Evolutionary conservation across 2,888 invertebrate genomes (phyloP).

Genomic region (Acrobasis consociella): DNA sequence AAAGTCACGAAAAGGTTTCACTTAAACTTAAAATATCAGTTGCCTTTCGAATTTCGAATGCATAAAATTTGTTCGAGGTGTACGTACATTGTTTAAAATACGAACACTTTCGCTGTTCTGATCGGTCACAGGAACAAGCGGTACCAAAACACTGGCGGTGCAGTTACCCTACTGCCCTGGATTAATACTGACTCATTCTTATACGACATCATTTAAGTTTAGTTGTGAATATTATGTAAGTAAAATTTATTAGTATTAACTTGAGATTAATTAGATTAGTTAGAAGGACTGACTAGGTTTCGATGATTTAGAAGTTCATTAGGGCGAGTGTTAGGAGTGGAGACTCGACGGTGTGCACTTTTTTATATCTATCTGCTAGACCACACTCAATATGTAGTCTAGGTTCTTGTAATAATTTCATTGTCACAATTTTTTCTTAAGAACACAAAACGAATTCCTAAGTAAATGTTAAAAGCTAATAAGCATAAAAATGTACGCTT

Average conservation of each 20-base stretch:
- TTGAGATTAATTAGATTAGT: too few species aligned
- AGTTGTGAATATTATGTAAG: neutral
- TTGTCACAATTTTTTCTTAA: neutral
- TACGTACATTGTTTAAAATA: conserved; percentile 1
- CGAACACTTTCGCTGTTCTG: conserved; percentile 4
- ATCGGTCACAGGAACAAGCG: conserved; percentile 11
- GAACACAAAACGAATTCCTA: neutral
- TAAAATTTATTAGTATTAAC: too few species aligned
- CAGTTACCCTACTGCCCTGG: conserved; percentile 11
- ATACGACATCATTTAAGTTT: neutral
- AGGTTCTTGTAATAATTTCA: neutral
- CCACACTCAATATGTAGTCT: neutral
- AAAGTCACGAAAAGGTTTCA: neutral
- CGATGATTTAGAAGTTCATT: too few species aligned
- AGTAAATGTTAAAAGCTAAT: conserved; percentile 14
- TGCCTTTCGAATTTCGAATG: neutral
- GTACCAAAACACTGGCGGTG: conserved; percentile 2
- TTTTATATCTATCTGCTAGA: too few species aligned
- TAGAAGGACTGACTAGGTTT: too few species aligned
- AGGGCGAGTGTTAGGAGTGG: too few species aligned
- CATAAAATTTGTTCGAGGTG: neutral
- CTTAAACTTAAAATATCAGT: neutral
- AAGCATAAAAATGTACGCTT: conserved; percentile 15
- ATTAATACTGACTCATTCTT: neutral
- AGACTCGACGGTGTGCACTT: too few species aligned